Evolutionary conservation across 2,113 vertebrate species (phyloP).

Genomic region (Pica pica): DNA sequence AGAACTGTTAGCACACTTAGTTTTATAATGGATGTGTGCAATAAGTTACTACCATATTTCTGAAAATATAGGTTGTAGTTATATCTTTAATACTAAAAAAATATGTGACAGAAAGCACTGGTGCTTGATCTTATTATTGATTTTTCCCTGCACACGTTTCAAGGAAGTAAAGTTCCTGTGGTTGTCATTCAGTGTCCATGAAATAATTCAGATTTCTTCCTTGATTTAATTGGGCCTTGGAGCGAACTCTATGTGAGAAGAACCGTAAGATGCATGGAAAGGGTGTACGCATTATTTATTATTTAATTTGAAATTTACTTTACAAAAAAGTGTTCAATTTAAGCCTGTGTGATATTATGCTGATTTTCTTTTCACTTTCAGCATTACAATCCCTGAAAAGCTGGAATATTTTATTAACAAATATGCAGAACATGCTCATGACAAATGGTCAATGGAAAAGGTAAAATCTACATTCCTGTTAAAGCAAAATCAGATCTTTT

Average conservation of each 20-base stretch:
- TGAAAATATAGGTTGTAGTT: neutral
- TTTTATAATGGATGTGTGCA: neutral
- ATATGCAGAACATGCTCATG: conserved; percentile 95
- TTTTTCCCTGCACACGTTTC: neutral
- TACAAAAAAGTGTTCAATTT: neutral
- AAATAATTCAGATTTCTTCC: neutral
- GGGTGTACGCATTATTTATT: neutral
- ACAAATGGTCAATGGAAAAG: conserved; percentile 97
- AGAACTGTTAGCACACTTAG: neutral
- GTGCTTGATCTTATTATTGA: neutral
- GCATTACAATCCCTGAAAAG: conserved; percentile 90
- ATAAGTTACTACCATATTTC: neutral
- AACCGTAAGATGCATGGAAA: neutral
- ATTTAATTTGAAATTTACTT: neutral
- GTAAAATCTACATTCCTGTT: conserved; percentile 63
- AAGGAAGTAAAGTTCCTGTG: neutral
- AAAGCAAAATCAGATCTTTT: neutral
- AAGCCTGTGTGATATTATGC: neutral
- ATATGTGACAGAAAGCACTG: neutral
- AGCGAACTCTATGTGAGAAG: neutral
- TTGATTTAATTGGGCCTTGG: neutral
- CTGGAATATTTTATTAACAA: conserved; percentile 91
- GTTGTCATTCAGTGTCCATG: neutral
- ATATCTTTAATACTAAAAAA: neutral
- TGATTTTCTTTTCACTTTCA: conserved; percentile 47